Conservation (phyloP, 2,797 vertebrate species). For the Masticophis lateralis region DNA sequence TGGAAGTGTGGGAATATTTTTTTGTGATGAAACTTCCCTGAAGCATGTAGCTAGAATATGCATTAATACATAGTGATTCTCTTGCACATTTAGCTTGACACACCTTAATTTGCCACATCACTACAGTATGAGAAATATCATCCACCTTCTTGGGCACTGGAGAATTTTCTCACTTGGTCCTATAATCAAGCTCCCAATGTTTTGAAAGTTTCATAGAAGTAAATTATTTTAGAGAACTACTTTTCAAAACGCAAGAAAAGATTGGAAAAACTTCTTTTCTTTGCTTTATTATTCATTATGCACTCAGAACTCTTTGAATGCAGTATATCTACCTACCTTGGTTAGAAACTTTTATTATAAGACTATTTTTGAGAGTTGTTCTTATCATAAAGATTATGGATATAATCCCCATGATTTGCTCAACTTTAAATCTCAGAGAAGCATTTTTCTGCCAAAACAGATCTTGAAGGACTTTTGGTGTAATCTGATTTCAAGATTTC, state of each 20-base stretch:
- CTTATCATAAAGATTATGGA: neutral
- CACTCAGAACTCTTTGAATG: neutral
- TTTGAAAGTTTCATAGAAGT: neutral
- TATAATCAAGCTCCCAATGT: neutral
- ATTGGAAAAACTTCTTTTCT: neutral
- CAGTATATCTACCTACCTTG: neutral
- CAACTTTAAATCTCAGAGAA: neutral
- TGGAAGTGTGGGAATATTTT: neutral
- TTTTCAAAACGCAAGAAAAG: neutral
- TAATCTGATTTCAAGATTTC: neutral
- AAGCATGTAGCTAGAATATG: neutral
- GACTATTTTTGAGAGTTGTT: neutral
- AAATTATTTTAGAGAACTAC: neutral
- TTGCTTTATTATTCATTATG: neutral
- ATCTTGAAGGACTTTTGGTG: neutral
- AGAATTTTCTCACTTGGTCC: neutral
- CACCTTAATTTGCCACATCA: neutral
- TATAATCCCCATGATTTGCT: neutral
- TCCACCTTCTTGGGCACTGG: neutral
- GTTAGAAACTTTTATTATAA: neutral
- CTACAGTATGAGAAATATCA: neutral
- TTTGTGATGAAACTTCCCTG: neutral
- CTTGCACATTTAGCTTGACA: too few species aligned
- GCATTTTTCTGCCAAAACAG: neutral
- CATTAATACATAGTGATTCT: neutral